Evolutionary conservation across 1,140 invertebrate genomes (phyloP).

Genomic region (Drosophila teissieri): DNA sequence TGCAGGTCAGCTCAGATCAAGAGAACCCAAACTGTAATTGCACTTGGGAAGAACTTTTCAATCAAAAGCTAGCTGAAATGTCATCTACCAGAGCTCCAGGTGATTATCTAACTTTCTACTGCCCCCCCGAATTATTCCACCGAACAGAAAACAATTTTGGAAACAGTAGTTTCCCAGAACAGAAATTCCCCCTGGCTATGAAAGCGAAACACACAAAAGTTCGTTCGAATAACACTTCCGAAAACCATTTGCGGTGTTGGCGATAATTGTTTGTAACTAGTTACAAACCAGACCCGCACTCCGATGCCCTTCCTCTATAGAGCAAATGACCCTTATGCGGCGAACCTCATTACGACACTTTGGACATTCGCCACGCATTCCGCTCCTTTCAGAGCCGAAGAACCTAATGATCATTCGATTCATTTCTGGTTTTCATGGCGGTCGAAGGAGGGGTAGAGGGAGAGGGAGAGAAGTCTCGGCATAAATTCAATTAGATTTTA

Average conservation of each 20-base stretch:
- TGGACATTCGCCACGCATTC: constrained; percentile 45
- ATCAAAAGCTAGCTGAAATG: neutral
- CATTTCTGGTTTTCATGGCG: constrained; percentile 20
- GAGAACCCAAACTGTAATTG: no score
- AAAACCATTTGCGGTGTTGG: constrained; percentile 74
- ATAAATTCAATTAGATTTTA: constrained; percentile 79
- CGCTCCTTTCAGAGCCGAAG: neutral
- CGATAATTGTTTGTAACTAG: constrained; percentile 63
- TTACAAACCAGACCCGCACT: constrained; percentile 34
- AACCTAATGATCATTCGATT: constrained; percentile 46
- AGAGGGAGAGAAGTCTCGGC: constrained; percentile 24
- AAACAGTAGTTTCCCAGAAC: constrained; percentile 52
- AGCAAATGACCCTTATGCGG: constrained; percentile 53
- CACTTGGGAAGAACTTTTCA: neutral
- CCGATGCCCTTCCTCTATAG: neutral
- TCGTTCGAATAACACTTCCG: constrained; percentile 75
- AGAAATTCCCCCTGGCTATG: constrained; percentile 5
- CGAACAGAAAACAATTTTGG: constrained; percentile 19
- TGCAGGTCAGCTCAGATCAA: no score
- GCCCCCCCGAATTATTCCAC: neutral
- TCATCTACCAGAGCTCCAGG: constrained; percentile 7
- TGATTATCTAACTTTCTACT: constrained; percentile 5
- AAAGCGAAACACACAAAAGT: constrained; percentile 52
- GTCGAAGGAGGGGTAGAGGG: constrained; percentile 5
- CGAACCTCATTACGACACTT: constrained; percentile 41